Evolutionary conservation across 2,113 vertebrate species (phyloP).

Genomic region (Istiophorus platypterus): DNA sequence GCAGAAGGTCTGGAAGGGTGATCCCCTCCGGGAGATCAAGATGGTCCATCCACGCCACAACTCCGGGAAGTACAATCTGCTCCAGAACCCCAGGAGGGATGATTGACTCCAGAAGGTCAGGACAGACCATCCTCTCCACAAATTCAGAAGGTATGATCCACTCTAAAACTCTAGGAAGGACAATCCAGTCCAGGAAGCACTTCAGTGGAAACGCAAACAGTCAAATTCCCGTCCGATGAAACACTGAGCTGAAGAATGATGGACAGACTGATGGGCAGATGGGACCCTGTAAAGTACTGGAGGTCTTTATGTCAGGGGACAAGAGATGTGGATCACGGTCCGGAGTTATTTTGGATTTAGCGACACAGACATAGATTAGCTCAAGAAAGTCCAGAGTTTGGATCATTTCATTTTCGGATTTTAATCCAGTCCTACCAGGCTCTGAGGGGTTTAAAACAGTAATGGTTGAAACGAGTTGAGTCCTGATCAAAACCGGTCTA

Average conservation of each 20-base stretch:
- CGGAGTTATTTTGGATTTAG: conserved; percentile 38
- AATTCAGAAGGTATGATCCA: conserved; percentile 52
- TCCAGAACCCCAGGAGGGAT: neutral
- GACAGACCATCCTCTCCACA: conserved; percentile 51
- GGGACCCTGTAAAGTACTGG: conserved; percentile 72
- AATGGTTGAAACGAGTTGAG: conserved; percentile 31
- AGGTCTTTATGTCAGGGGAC: conserved; percentile 52
- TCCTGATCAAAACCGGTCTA: conserved; percentile 47
- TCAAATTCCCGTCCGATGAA: conserved; percentile 52
- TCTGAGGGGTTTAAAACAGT: conserved; percentile 69
- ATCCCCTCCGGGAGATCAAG: conserved; percentile 3
- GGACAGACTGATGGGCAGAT: conserved; percentile 20
- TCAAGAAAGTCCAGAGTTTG: conserved; percentile 39
- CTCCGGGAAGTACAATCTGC: neutral
- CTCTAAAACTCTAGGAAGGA: neutral
- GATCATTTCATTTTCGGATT: conserved; percentile 15
- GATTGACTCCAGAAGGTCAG: conserved; percentile 4
- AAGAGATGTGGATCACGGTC: conserved; percentile 32
- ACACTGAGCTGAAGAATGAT: conserved; percentile 45
- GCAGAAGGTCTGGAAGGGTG: conserved; percentile 27
- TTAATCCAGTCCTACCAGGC: conserved; percentile 62
- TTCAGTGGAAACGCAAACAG: conserved; percentile 69
- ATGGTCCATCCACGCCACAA: neutral
- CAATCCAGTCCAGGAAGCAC: conserved; percentile 79
- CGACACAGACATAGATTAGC: conserved; percentile 12